Evolutionary conservation across 2,113 vertebrate species (phyloP), one percentile per base, ranked within the genome.

Genomic region (Salvator merianae): DNA sequence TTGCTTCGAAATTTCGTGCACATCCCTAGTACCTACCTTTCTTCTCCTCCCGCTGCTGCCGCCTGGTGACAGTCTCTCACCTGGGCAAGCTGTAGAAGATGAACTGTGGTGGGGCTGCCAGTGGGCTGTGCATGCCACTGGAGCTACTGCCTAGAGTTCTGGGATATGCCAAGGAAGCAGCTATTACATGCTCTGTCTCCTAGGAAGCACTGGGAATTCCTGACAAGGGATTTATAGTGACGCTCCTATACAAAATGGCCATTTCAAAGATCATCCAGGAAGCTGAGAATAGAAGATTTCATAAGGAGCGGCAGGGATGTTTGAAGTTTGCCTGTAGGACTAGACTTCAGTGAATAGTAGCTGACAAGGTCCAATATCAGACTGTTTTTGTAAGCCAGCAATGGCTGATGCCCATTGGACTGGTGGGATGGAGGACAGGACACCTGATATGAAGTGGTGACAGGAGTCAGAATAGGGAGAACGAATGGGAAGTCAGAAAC

Each of bases 351-450:
- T 50, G 40, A 84, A 85, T 86, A 28, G 40, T 32, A 74, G 47
- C 50, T 68, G 65, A 83, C 63, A 79, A 65, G 69, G 59, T 76
- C 84, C 81, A 38, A 38, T 70, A 82, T 53, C 71, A 78, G 79
- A 88, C 36, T 83, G 69, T 32, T 88, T 90, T 84, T 83, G 59
- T n/a, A 91, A 87, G 77, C 43, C 43, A 9, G 43, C 43, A 47
- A 47, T 47, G 10, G 10, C 43, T 47, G 43, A 9, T 47, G 43
- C 43, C 43, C 43, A 47, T 47, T 47, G 43, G 43, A 47, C 43
- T 47, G 43, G 43, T 47, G 43, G 43, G 43, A 47, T 9, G 5
- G 5, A 47, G 5, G 43, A 47, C 43, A 47, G 10, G 43, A 47
- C 43, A 47, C 6, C 43, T 47, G 10, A 47, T 7, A 47, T 47